phyloP scores from a whole-genome alignment of 2,888 invertebrate species.

The Scrobipalpa costella region DNA sequence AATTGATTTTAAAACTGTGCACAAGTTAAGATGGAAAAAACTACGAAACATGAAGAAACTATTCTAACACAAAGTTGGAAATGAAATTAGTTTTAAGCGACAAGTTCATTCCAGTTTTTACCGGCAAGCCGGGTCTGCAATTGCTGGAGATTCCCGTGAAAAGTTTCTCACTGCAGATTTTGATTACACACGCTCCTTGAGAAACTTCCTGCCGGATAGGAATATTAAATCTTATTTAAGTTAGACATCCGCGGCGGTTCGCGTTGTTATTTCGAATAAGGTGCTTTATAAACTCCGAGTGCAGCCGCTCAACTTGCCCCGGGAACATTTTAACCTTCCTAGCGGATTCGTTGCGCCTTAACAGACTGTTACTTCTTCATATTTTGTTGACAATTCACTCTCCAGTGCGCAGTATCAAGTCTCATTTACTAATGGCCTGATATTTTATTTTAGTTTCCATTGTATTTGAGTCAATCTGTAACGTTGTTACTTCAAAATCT shows the following conservation, averaged over 20 bases:
- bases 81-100: conserved; percentile 80
- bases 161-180: conserved; percentile 77
- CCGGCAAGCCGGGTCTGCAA: conserved; percentile 66
- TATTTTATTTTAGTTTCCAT: conserved; percentile 42
- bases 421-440: conserved; percentile 50
- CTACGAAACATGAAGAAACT: conserved; percentile 70
- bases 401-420: conserved; percentile 38
- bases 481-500: conserved; percentile 40
- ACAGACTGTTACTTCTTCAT: conserved; percentile 49
- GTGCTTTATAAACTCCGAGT: conserved; percentile 70
- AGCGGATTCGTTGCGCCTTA: conserved; percentile 46
- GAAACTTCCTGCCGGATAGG: conserved; percentile 75
- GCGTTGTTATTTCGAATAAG: conserved; percentile 79
- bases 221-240: conserved; percentile 82
- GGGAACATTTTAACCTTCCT: conserved; percentile 62
- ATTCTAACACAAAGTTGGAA: conserved; percentile 75
- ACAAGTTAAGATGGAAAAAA: conserved; percentile 64
- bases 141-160: conserved; percentile 71
- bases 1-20: conserved; percentile 78
- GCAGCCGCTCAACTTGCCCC: conserved; percentile 50
- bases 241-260: conserved; percentile 75
- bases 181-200: conserved; percentile 80
- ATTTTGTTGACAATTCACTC: conserved; percentile 46
- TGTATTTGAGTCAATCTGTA: conserved; percentile 35
- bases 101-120: conserved; percentile 79